These are phyloP conservation scores for Perodicticus potto DNA, from an alignment of 2,797 vertebrate genomes.

Conservation along the genomic window DNA sequence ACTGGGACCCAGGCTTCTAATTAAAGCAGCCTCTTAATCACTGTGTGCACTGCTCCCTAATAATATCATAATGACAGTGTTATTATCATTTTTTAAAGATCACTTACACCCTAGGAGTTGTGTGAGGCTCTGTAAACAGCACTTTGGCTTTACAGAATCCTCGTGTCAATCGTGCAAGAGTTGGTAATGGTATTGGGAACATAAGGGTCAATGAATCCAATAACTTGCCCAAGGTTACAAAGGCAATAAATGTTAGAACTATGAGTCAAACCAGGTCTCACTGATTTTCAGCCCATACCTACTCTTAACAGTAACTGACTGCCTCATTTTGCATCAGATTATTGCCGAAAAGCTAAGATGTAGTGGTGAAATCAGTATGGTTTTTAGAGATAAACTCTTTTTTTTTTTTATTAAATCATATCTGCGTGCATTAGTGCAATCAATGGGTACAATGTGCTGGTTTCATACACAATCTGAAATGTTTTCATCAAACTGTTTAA, in stretches of 20 bases:
- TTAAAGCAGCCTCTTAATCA: neutral
- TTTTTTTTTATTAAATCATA: too few species aligned
- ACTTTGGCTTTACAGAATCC: neutral
- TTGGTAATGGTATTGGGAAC: slow-evolving; percentile 8
- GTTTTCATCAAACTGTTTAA: too few species aligned
- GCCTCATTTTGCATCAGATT: neutral
- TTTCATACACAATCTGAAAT: too few species aligned
- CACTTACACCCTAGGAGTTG: neutral
- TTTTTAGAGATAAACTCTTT: too few species aligned
- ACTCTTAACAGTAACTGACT: neutral
- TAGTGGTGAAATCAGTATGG: neutral
- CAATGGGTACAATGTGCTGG: too few species aligned
- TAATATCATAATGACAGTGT: neutral
- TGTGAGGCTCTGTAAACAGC: neutral
- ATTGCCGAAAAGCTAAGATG: slow-evolving; percentile 25
- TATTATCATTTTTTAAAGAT: neutral
- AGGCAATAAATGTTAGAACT: neutral
- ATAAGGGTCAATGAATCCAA: slow-evolving; percentile 8
- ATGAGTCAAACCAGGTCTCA: neutral
- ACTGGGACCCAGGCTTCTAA: neutral
- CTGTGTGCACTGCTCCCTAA: neutral
- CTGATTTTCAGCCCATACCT: neutral
- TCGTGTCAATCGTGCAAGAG: neutral
- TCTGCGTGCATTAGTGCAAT: too few species aligned
- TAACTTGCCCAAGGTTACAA: neutral